Evolutionary conservation across 2,113 vertebrate species (phyloP).

Genomic region (Merops nubicus): DNA sequence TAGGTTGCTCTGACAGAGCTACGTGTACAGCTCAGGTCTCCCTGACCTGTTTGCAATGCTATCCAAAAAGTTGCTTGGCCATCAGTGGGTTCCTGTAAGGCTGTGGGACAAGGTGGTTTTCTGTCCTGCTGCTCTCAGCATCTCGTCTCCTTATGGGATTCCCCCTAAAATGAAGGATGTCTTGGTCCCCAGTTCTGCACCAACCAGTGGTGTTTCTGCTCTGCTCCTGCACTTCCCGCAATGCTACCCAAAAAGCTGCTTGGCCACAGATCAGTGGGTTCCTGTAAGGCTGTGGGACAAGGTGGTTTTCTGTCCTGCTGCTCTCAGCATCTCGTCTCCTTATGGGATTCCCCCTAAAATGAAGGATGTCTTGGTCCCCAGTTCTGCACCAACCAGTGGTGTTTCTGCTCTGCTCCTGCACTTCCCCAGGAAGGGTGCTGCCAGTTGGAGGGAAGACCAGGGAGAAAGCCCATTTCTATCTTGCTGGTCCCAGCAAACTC

Average conservation of each 20-base stretch:
- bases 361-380: background rate
- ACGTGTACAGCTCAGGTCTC: fast-evolving
- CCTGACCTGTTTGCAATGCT: background rate
- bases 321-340: background rate
- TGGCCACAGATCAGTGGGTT: background rate
- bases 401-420: background rate
- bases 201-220: background rate
- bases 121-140: background rate
- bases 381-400: fast-evolving
- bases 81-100: background rate
- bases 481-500: background rate
- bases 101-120: background rate
- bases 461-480: background rate
- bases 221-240: background rate
- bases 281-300: background rate
- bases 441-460: background rate
- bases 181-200: background rate
- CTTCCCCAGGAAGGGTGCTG: background rate
- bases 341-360: background rate
- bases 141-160: background rate
- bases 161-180: background rate
- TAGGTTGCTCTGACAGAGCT: background rate
- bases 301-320: background rate
- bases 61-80: background rate
- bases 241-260: background rate